Evolutionary conservation across 2,113 vertebrate species (phyloP).

Genomic region (Erinaceus europaeus): DNA sequence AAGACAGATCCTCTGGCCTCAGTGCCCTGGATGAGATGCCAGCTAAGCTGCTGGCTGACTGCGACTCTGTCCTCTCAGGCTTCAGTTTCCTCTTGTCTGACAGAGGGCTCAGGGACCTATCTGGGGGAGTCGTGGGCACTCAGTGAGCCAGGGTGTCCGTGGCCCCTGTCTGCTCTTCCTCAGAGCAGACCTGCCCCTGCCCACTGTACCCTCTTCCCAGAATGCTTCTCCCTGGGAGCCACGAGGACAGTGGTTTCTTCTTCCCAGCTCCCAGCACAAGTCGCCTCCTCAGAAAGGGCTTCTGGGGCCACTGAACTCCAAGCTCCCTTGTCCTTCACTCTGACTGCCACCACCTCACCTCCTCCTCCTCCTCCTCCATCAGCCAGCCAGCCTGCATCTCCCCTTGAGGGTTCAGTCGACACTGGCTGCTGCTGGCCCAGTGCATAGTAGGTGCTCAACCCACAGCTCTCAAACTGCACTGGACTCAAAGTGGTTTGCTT

Average conservation of each 20-base stretch:
- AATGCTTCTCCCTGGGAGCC: background rate
- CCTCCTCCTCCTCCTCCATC: background rate
- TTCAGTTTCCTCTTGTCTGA: constrained; percentile 5
- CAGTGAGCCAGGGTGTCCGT: too few species aligned
- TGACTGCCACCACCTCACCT: background rate
- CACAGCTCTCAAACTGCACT: too few species aligned
- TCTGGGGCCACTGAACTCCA: background rate
- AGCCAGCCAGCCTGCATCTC: background rate
- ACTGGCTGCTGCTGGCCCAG: too few species aligned
- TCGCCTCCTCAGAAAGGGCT: background rate
- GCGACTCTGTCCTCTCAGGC: background rate
- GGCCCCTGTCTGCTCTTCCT: background rate
- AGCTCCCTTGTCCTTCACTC: background rate
- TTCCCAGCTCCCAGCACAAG: background rate
- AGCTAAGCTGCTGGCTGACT: background rate
- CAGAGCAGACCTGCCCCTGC: background rate
- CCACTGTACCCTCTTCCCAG: background rate
- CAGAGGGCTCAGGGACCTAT: background rate
- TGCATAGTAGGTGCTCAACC: too few species aligned
- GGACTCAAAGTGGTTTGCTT: too few species aligned
- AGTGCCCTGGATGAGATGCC: background rate
- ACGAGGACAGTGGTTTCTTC: too few species aligned
- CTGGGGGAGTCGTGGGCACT: background rate
- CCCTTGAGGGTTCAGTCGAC: background rate
- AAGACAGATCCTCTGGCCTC: background rate